These are phyloP conservation scores for Sandelia bainsii DNA, from an alignment of 2,797 vertebrate species.

Conservation along the genomic window DNA sequence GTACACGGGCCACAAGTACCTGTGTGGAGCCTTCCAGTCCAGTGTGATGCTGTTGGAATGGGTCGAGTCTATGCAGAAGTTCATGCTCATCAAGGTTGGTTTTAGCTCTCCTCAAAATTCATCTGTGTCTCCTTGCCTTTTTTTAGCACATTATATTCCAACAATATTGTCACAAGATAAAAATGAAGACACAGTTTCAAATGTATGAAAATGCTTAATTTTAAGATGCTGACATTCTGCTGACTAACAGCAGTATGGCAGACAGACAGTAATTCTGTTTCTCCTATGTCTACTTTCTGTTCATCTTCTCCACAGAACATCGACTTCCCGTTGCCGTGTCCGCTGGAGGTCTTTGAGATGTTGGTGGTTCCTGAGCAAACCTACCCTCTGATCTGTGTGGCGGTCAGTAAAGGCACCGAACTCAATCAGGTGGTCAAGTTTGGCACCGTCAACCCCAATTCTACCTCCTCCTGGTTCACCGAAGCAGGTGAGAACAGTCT, in stretches of 20 bases:
- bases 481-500: slow-evolving; percentile 87
- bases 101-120: neutral
- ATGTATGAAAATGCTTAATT: too few relatives aligned
- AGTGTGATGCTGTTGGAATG: slow-evolving; percentile 95
- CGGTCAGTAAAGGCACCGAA: slow-evolving; percentile 92
- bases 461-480: slow-evolving; percentile 95
- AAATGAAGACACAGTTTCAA: too few relatives aligned
- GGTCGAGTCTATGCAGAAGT: slow-evolving; percentile 97
- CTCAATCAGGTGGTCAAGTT: slow-evolving; percentile 94
- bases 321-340: slow-evolving; percentile 94
- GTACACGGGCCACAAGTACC: slow-evolving; percentile 94
- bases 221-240: too few relatives aligned
- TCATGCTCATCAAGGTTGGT: slow-evolving; percentile 96
- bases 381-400: slow-evolving; percentile 94
- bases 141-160: too few relatives aligned
- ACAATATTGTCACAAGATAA: too few relatives aligned
- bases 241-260: too few relatives aligned
- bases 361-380: slow-evolving; percentile 94
- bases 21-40: slow-evolving; percentile 95
- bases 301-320: slow-evolving; percentile 84
- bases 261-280: too few relatives aligned
- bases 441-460: slow-evolving; percentile 95
- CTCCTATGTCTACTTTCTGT: slow-evolving; percentile 14
- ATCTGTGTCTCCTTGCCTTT: neutral
- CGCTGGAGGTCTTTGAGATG: slow-evolving; percentile 94